Evolutionary conservation across 2,113 vertebrate species (phyloP).

Genomic region (Phalacrocorax brasilianus): DNA sequence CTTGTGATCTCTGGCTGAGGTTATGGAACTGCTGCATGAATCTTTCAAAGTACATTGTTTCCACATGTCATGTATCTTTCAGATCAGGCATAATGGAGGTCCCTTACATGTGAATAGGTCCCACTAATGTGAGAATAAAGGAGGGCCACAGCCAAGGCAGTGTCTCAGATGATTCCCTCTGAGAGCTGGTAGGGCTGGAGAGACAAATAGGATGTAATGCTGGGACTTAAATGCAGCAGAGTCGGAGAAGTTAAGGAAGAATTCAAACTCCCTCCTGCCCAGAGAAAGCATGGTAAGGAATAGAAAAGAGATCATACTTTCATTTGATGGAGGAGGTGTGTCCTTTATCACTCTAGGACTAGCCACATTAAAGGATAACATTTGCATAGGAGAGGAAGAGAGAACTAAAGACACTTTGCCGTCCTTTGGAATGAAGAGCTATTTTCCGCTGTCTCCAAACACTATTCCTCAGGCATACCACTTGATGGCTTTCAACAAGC

Average conservation of each 20-base stretch:
- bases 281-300: not conserved
- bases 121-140: not conserved
- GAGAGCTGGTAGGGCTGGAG: not conserved
- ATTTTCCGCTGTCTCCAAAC: conserved; percentile 31
- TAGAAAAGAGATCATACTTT: not conserved
- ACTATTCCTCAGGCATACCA: not conserved
- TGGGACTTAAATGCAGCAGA: not conserved
- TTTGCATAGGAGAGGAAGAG: conserved; percentile 4
- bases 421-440: conserved; percentile 1
- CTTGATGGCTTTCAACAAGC: conserved; percentile 38
- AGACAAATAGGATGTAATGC: not conserved
- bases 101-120: not conserved
- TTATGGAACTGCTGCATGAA: not conserved
- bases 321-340: not conserved
- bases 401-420: not conserved
- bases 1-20: conserved; percentile 37
- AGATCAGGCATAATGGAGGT: conserved; percentile 21
- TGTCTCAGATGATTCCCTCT: conserved; percentile 8
- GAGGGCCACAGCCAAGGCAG: not conserved
- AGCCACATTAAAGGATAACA: not conserved
- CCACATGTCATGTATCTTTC: not conserved
- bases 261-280: not conserved
- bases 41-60: conserved; percentile 40
- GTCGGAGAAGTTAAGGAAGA: not conserved
- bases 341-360: not conserved